Conservation (phyloP, 2,797 vertebrate genomes). For the Hoplostethus mediterraneus region DNA sequence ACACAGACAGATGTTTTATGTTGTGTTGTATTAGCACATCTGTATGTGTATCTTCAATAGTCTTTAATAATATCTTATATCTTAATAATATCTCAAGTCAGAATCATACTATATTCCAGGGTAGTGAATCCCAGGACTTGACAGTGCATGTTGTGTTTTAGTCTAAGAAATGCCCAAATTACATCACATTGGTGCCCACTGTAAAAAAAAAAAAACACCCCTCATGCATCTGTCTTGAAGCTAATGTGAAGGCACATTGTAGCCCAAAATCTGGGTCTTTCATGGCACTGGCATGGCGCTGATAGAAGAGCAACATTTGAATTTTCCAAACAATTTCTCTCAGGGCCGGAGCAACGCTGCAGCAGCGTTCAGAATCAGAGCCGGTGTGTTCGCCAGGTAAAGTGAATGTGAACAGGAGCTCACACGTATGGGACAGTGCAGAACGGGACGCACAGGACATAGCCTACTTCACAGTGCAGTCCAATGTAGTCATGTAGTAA, state of each 20-base stretch:
- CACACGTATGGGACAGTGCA: too few relatives aligned
- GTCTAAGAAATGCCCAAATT: constrained; percentile 12
- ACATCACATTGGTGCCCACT: constrained; percentile 7
- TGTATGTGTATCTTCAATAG: neutral
- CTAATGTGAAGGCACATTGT: neutral
- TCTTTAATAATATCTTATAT: neutral
- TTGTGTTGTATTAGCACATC: neutral
- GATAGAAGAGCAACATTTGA: neutral
- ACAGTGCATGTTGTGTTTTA: neutral
- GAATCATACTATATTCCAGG: neutral
- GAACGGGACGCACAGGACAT: too few relatives aligned
- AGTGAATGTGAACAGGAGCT: too few relatives aligned
- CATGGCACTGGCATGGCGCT: neutral
- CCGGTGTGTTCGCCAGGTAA: too few relatives aligned
- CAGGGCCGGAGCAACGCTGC: too few relatives aligned
- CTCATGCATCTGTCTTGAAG: neutral
- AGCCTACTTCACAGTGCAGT: too few relatives aligned
- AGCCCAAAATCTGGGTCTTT: neutral
- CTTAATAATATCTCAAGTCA: neutral
- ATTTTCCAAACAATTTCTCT: neutral
- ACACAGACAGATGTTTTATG: too few relatives aligned
- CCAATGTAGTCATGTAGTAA: too few relatives aligned
- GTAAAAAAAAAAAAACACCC: constrained; percentile 1
- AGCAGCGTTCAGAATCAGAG: too few relatives aligned
- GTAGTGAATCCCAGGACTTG: too few relatives aligned